Percentiles rank a stretch among this genome's conserved stretches.
Conservation (phyloP, 2,888 invertebrate species). For the Diplolepis rosae region DNA sequence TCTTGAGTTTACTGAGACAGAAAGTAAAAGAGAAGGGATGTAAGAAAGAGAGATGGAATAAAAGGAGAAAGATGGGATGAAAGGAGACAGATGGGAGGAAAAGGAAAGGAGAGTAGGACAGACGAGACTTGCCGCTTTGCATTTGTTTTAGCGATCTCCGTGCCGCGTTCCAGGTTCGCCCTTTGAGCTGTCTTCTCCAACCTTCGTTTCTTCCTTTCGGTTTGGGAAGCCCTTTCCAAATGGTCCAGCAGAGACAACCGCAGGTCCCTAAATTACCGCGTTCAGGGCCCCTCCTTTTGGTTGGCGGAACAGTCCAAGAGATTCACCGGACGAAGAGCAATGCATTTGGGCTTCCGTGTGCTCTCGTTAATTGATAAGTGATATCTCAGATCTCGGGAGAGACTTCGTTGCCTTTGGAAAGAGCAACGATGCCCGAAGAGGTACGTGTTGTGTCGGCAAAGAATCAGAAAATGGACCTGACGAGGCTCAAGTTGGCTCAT, state of each 20-base stretch:
- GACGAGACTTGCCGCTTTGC: conserved; percentile 62
- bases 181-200: conserved; percentile 66
- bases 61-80: conserved; percentile 31
- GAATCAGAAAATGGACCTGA: conserved; percentile 12
- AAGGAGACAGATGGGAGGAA: conserved; percentile 34
- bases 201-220: conserved; percentile 47
- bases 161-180: conserved; percentile 53
- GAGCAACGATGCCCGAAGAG: conserved; percentile 24
- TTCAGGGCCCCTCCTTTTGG: conserved; percentile 47
- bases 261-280: conserved; percentile 68
- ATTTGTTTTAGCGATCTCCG: conserved; percentile 67
- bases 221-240: conserved; percentile 44
- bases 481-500: neutral
- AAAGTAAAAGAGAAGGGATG: neutral
- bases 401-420: conserved; percentile 40
- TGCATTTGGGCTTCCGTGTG: conserved; percentile 61
- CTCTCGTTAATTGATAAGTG: conserved; percentile 70
- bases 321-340: conserved; percentile 60
- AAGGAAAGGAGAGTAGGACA: conserved; percentile 26
- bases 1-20: conserved; percentile 10
- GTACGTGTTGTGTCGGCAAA: conserved; percentile 4
- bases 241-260: conserved; percentile 57
- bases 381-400: conserved; percentile 63
- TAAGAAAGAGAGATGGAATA: conserved; percentile 34
- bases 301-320: conserved; percentile 49